These are phyloP conservation scores for Acyrthosiphon pisum DNA, from an alignment of 1,140 invertebrate species.

Conservation along the genomic window DNA sequence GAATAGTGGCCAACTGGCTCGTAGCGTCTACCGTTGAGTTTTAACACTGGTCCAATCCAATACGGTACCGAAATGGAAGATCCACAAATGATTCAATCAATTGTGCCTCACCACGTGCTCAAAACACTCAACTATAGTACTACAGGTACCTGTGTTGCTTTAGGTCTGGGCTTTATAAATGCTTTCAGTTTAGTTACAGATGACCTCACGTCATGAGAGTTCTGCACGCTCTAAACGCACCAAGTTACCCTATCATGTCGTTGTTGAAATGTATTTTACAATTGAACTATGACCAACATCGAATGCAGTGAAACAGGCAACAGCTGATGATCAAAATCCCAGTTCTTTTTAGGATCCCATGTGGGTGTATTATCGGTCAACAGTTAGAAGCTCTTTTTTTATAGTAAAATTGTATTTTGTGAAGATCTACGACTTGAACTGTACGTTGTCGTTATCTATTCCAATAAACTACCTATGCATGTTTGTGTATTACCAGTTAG, in stretches of 20 bases:
- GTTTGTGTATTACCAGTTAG: too few species aligned
- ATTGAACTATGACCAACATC: neutral
- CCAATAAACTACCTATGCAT: neutral
- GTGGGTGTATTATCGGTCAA: neutral
- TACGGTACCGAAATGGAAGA: neutral
- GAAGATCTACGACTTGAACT: too few species aligned
- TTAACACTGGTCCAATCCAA: neutral
- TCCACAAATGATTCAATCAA: neutral
- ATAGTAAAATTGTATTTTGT: too few species aligned
- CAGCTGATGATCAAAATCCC: neutral
- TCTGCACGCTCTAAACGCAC: neutral
- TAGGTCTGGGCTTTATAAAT: neutral
- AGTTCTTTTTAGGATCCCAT: neutral
- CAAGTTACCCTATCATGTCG: neutral
- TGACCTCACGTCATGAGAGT: neutral
- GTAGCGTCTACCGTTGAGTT: neutral
- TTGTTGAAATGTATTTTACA: neutral
- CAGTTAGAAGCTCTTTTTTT: neutral
- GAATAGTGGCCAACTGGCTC: neutral
- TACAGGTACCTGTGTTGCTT: neutral
- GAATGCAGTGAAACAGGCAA: neutral
- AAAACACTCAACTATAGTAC: neutral
- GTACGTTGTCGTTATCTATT: neutral
- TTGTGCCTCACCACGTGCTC: too few species aligned
- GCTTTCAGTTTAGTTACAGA: neutral